These are phyloP conservation scores for Linnaemya tessellans DNA, from an alignment of 2,888 invertebrate genomes.

Conservation along the genomic window DNA sequence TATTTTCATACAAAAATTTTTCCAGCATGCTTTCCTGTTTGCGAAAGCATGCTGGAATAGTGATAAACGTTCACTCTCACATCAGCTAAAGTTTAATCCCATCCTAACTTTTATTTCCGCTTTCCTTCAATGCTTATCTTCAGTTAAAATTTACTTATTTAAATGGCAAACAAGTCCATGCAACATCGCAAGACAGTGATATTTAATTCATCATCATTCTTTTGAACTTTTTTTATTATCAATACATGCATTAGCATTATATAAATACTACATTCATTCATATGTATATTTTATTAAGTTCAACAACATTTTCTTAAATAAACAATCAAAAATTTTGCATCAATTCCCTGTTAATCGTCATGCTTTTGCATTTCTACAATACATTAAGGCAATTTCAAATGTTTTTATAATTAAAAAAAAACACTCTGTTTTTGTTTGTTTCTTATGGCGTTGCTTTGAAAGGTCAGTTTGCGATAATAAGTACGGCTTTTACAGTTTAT, in stretches of 20 bases:
- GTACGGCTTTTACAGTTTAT: background rate
- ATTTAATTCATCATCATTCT: too few relatives aligned
- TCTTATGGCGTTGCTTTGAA: background rate
- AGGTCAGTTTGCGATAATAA: background rate
- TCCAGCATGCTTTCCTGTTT: too few relatives aligned
- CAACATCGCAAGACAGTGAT: too few relatives aligned
- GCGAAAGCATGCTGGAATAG: too few relatives aligned
- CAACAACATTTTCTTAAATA: background rate
- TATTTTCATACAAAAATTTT: too few relatives aligned
- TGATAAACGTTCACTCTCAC: too few relatives aligned
- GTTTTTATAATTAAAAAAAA: too few relatives aligned
- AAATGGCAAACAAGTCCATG: too few relatives aligned
- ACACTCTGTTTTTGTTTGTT: background rate
- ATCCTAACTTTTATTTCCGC: too few relatives aligned
- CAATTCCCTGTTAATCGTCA: constrained; percentile 2
- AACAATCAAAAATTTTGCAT: background rate
- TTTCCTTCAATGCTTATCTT: too few relatives aligned
- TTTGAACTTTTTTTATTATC: background rate
- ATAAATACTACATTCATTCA: background rate
- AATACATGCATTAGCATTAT: background rate
- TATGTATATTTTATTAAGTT: background rate
- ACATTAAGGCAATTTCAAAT: constrained; percentile 2
- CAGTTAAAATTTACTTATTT: too few relatives aligned
- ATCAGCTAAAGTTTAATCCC: too few relatives aligned
- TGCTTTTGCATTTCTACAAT: background rate